Percentiles rank a stretch among this genome's conserved stretches.
These are phyloP conservation scores for Aplodontia rufa DNA, from an alignment of 2,113 vertebrate genomes.

Conservation along the genomic window DNA sequence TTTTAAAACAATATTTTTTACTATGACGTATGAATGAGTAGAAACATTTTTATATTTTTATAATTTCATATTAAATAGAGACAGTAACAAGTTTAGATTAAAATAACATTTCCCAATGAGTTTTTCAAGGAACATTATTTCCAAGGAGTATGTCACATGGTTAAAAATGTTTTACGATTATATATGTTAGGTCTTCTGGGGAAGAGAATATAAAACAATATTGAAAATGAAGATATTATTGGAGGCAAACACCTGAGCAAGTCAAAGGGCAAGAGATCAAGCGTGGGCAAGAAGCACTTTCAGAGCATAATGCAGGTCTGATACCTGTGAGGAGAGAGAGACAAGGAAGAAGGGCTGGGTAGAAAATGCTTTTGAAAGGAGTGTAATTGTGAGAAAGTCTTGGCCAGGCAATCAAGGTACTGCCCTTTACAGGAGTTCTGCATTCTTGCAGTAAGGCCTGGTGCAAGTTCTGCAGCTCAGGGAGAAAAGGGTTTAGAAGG, in stretches of 20 bases:
- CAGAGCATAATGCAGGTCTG: background rate
- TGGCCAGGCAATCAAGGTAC: background rate
- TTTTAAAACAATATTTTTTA: slow-evolving; percentile 15
- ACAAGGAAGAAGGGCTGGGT: background rate
- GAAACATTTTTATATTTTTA: background rate
- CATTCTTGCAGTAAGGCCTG: too few species aligned
- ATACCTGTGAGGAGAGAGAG: background rate
- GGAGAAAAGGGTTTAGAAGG: background rate
- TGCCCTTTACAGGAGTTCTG: background rate
- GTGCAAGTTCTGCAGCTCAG: background rate
- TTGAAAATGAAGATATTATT: background rate
- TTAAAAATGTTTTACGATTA: background rate
- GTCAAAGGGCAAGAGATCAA: background rate
- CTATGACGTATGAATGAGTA: background rate
- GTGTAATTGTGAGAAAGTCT: background rate
- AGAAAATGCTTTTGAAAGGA: background rate
- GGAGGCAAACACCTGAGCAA: background rate
- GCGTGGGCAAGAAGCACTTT: background rate
- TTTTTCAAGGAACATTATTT: background rate
- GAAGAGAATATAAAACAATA: background rate
- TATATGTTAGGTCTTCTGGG: background rate
- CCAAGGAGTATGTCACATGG: background rate
- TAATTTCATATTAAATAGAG: background rate
- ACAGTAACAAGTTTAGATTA: background rate
- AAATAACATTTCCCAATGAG: background rate